Conservation (phyloP, 2,888 invertebrate genomes). For the Sylvicola cinctus region DNA sequence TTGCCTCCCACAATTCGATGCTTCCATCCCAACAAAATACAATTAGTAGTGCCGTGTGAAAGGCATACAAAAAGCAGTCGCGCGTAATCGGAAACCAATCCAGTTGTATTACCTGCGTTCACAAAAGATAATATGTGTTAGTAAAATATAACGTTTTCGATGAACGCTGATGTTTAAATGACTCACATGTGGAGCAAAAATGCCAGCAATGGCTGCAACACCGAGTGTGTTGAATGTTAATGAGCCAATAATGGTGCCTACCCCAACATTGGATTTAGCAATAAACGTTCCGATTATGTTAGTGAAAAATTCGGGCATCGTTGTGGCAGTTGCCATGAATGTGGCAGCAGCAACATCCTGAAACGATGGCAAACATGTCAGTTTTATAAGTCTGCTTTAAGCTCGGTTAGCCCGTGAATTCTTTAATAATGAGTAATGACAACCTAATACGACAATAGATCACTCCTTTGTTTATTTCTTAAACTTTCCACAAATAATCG, state of each 20-base stretch:
- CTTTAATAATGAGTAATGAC: no score
- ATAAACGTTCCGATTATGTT: constrained; percentile 76
- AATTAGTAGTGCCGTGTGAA: constrained; percentile 49
- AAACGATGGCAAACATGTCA: background rate
- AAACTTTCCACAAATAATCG: no score
- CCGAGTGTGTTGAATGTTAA: constrained; percentile 74
- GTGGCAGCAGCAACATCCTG: constrained; percentile 91
- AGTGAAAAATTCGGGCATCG: constrained; percentile 85
- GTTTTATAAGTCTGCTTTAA: no score
- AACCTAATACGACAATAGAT: no score
- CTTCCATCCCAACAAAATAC: constrained; percentile 55
- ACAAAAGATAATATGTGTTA: no score
- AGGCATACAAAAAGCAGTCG: constrained; percentile 56
- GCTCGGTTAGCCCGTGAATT: no score
- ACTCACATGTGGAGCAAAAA: constrained; percentile 54
- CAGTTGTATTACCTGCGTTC: constrained; percentile 45
- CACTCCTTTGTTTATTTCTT: no score
- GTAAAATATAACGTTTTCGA: no score
- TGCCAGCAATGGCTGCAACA: constrained; percentile 59
- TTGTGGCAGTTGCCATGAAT: constrained; percentile 90
- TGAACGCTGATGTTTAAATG: no score
- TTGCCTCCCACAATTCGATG: constrained; percentile 62
- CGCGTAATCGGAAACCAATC: constrained; percentile 66
- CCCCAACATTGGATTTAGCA: constrained; percentile 63
- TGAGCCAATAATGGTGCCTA: constrained; percentile 74